Percentiles rank a stretch among this genome's conserved stretches.
These are phyloP conservation scores for Leuciscus idus DNA, from an alignment of 2,113 vertebrate species.

Conservation along the genomic window DNA sequence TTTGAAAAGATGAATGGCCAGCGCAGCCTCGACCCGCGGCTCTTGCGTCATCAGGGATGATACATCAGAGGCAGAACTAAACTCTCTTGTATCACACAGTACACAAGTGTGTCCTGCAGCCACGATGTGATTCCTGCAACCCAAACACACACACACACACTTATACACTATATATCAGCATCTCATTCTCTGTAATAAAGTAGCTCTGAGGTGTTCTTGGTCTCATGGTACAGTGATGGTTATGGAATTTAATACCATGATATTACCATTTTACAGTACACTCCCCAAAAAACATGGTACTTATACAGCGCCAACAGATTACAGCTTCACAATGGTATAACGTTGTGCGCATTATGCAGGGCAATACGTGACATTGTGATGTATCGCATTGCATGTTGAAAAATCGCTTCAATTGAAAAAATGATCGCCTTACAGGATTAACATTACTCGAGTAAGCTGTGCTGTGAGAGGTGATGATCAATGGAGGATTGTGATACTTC, in stretches of 20 bases:
- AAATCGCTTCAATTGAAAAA: background rate
- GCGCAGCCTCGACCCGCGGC: conserved; percentile 76
- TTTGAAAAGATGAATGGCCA: conserved; percentile 91
- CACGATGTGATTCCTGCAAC: conserved; percentile 82
- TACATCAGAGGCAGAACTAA: conserved; percentile 76
- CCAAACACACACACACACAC: background rate
- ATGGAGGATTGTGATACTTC: background rate
- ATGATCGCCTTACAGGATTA: background rate
- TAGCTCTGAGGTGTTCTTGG: background rate
- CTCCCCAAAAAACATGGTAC: background rate
- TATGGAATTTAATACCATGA: background rate
- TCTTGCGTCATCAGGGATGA: conserved; percentile 68
- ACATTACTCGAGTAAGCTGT: background rate
- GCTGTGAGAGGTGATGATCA: background rate
- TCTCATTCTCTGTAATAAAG: background rate
- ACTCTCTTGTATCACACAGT: conserved; percentile 81
- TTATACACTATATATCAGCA: background rate
- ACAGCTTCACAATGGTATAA: background rate
- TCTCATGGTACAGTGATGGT: background rate
- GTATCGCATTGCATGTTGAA: background rate
- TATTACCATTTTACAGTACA: background rate
- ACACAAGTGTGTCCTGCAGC: conserved; percentile 85
- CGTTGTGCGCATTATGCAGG: background rate
- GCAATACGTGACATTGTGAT: background rate
- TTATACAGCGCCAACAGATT: background rate